Percentiles rank a stretch among this genome's conserved stretches.
Conservation (phyloP, 2,113 vertebrate species). For the Dasyprocta punctata region DNA sequence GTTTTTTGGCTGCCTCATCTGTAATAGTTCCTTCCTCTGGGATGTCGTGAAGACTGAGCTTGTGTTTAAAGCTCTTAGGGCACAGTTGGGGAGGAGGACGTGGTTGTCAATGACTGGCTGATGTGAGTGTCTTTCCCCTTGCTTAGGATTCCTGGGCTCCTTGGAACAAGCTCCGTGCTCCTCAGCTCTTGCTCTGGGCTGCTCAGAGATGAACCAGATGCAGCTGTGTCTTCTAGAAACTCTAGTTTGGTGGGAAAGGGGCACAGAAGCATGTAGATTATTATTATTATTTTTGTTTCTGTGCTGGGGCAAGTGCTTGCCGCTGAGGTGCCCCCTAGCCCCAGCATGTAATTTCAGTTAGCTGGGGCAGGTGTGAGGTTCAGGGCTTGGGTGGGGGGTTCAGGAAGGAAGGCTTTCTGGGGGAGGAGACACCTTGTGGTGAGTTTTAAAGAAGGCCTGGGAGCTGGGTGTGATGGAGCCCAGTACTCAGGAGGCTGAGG, state of each 20-base stretch:
- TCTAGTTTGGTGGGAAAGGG: neutral
- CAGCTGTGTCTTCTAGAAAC: neutral
- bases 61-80: neutral
- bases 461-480: neutral
- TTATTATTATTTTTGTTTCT: neutral
- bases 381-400: too few relatives aligned
- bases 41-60: neutral
- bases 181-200: neutral
- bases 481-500: neutral
- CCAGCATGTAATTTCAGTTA: neutral
- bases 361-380: neutral
- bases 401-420: neutral
- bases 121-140: neutral
- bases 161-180: neutral
- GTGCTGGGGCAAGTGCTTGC: neutral
- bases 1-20: conserved; percentile 11
- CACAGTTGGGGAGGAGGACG: neutral
- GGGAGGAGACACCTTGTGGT: neutral
- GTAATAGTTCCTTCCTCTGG: neutral
- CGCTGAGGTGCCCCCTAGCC: neutral
- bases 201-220: neutral
- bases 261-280: too few relatives aligned
- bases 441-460: neutral
- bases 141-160: neutral
- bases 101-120: neutral